Evolutionary conservation across 2,888 invertebrate species (phyloP), one percentile per base, ranked within the genome.

Genomic region (Eledona agricola): DNA sequence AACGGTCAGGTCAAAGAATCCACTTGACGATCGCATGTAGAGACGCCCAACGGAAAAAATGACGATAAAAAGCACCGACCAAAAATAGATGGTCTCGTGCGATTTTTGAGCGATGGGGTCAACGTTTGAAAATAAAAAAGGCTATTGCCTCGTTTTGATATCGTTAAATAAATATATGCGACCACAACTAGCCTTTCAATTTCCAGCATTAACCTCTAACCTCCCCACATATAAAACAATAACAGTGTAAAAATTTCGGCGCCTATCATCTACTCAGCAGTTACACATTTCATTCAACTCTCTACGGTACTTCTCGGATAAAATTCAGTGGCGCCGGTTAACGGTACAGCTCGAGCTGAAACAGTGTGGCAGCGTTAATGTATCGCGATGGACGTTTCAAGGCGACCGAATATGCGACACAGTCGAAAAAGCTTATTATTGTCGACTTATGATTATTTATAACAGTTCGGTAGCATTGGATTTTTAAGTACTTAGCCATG

Each of bases 381-480:
- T 35, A 19, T 19, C 12, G 10, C 7, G 4, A 32, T 32, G 25
- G 29, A 31, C 29, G 19, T 19, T 34, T 32, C 45, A 34, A 43
- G 31, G 31, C 11, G 12, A 17, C 16, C 13, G 4, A 26, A 38
- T 9, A 15, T 22, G 23, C 19, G 5, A 3, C 9, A 32, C 7
- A 23, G 15, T 13, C n/a, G 4, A 13, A 38, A 25, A 13, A 15
- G 25, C 25, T 26, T 26, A 26, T 26, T 10, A 26, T 26, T 26
- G 6, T 6, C 26, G 7, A 40, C 11, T 37, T 35, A 15, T 37
- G 23, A 23, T 13, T 37, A 37, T 37, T 37, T 23, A 23, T 37
- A 23, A 42, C 12, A 28, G 23, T 38, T 26, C 25, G 28, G 28
- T 54, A 54, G 37, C 53, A 54, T 57, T 52, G 55, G 29, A 51